These are phyloP conservation scores for Phrynocephalus versicolor DNA, from an alignment of 2,113 vertebrate species.

Conservation along the genomic window DNA sequence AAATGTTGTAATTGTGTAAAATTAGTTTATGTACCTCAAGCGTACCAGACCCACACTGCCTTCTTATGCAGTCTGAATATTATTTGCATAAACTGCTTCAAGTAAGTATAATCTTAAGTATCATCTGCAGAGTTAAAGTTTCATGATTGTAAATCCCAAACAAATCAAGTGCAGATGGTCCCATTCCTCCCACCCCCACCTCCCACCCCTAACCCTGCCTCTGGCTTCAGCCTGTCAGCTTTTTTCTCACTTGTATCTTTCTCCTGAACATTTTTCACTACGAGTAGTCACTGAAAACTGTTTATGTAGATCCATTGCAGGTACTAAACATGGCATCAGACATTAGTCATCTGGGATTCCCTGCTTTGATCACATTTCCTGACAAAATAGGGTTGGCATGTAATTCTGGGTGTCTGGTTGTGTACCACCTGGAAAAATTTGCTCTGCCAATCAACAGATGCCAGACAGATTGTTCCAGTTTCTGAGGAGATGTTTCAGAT, in stretches of 20 bases:
- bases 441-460: slow-evolving; percentile 68
- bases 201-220: slow-evolving; percentile 63
- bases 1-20: slow-evolving; percentile 79
- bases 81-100: slow-evolving; percentile 80
- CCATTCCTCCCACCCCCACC: slow-evolving; percentile 64
- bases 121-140: slow-evolving; percentile 80
- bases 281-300: slow-evolving; percentile 61
- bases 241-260: slow-evolving; percentile 61
- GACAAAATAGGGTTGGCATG: slow-evolving; percentile 45
- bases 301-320: slow-evolving; percentile 58
- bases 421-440: slow-evolving; percentile 74
- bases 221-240: slow-evolving; percentile 68
- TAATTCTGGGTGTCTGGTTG: slow-evolving; percentile 55
- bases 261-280: slow-evolving; percentile 35
- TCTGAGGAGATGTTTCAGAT: slow-evolving; percentile 71
- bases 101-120: slow-evolving; percentile 77
- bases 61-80: slow-evolving; percentile 66
- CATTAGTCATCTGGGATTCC: slow-evolving; percentile 39
- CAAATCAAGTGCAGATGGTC: slow-evolving; percentile 82
- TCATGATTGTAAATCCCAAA: slow-evolving; percentile 78
- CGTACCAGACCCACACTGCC: slow-evolving; percentile 70
- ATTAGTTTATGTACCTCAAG: slow-evolving; percentile 76
- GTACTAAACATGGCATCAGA: slow-evolving; percentile 50
- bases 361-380: slow-evolving; percentile 45
- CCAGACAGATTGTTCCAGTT: slow-evolving; percentile 71